Conservation (phyloP, 2,113 vertebrate genomes). For the Copsychus sechellarum region DNA sequence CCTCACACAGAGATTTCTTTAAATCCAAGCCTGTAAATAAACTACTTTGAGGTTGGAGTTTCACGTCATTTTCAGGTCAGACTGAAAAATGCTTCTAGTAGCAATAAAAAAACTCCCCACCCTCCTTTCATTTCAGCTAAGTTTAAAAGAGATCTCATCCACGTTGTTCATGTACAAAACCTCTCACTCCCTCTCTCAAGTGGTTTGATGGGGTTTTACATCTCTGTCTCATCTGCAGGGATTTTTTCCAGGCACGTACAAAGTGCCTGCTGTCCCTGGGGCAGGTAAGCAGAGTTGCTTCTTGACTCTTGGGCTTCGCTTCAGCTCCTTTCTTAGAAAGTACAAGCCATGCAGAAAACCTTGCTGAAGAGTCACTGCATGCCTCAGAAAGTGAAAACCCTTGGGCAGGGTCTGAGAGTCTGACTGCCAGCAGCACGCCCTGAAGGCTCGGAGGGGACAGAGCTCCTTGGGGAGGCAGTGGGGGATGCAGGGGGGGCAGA, state of each 20-base stretch:
- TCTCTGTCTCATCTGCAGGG: neutral
- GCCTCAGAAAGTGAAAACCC: neutral
- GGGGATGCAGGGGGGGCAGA: neutral
- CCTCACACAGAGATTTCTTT: neutral
- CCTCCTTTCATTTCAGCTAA: neutral
- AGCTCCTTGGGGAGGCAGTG: rapidly evolving
- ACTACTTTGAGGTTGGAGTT: neutral
- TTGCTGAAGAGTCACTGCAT: neutral
- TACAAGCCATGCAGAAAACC: neutral
- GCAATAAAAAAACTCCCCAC: neutral
- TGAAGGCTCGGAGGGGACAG: rapidly evolving
- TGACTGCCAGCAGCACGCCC: rapidly evolving
- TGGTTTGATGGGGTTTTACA: neutral
- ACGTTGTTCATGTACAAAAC: neutral
- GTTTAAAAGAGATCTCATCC: neutral
- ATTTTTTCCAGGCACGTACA: rapidly evolving
- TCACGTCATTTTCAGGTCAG: neutral
- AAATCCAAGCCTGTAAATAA: neutral
- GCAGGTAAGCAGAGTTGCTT: neutral
- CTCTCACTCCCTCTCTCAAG: neutral
- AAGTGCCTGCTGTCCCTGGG: rapidly evolving
- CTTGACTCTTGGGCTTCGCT: neutral
- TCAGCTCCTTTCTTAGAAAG: slow-evolving; percentile 44
- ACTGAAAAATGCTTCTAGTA: neutral
- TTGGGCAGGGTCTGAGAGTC: neutral